A percentile compares a stretch with the other conserved stretches of the same genome.
Evolutionary conservation across 1,140 invertebrate genomes (phyloP).

Genomic region (Ostrea denselamellosa): DNA sequence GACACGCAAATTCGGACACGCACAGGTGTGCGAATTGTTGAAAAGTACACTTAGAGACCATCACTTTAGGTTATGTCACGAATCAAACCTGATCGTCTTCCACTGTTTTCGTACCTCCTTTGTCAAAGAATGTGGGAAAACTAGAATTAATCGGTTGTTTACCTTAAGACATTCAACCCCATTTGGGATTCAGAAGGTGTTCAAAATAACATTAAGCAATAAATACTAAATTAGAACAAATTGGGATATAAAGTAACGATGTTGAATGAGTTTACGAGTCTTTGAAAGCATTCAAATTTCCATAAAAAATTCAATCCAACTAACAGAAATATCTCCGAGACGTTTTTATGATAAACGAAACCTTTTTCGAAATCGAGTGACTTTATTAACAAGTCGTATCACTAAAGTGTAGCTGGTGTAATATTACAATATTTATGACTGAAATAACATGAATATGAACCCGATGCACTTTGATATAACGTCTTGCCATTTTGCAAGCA

Average conservation of each 20-base stretch:
- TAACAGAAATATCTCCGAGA: too few species aligned
- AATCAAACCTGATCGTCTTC: neutral
- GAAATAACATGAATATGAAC: slow-evolving; percentile 3
- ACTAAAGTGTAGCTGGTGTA: neutral
- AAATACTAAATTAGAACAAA: slow-evolving; percentile 5
- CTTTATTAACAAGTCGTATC: neutral
- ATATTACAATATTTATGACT: neutral
- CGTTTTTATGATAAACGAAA: too few species aligned
- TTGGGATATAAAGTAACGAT: neutral
- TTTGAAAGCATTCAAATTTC: too few species aligned
- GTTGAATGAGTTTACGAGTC: neutral
- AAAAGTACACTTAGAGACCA: neutral
- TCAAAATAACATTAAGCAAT: slow-evolving; percentile 19
- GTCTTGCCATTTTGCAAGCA: slow-evolving; percentile 27
- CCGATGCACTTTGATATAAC: neutral
- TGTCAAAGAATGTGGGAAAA: slow-evolving; percentile 35
- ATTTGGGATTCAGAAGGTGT: neutral
- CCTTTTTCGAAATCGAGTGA: too few species aligned
- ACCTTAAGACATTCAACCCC: neutral
- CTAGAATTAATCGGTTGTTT: slow-evolving; percentile 33
- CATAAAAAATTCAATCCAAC: too few species aligned
- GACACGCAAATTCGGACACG: slow-evolving; percentile 38
- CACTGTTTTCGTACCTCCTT: slow-evolving; percentile 15
- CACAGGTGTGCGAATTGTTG: slow-evolving; percentile 27
- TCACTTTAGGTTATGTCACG: slow-evolving; percentile 22